Evolutionary conservation across 2,888 invertebrate species (phyloP).

Genomic region (Limnephilus lunatus): DNA sequence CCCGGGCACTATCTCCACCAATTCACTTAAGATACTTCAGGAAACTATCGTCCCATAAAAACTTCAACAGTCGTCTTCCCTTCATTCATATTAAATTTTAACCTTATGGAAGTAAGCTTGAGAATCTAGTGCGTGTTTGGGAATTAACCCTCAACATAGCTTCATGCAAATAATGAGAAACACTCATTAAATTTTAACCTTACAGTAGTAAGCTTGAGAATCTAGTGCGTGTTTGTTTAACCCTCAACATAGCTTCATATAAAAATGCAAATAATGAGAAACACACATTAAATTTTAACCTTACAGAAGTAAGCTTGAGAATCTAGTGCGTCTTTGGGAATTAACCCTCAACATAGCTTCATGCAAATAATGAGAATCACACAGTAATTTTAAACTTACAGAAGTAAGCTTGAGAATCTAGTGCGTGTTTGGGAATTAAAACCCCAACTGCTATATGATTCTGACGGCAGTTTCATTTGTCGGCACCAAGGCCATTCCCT

Average conservation of each 20-base stretch:
- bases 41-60: neutral
- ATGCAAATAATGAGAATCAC: neutral
- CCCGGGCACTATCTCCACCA: neutral
- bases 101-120: neutral
- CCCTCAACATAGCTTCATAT: no score
- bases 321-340: neutral
- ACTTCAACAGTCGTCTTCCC: neutral
- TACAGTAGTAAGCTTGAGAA: neutral
- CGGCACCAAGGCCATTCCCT: no score
- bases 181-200: neutral
- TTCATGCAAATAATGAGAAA: no score
- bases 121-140: neutral
- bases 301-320: neutral
- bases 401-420: neutral
- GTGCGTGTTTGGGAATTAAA: neutral
- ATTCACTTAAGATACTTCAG: neutral
- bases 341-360: no score
- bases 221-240: neutral
- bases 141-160: no score
- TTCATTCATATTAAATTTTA: no score
- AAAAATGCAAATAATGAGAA: no score
- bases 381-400: neutral
- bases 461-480: no score
- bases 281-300: no score
- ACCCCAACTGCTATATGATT: neutral